Percentiles rank a stretch among this genome's conserved stretches.
These are phyloP conservation scores for Littorina saxatilis DNA, from an alignment of 1,140 invertebrate species.

Conservation along the genomic window DNA sequence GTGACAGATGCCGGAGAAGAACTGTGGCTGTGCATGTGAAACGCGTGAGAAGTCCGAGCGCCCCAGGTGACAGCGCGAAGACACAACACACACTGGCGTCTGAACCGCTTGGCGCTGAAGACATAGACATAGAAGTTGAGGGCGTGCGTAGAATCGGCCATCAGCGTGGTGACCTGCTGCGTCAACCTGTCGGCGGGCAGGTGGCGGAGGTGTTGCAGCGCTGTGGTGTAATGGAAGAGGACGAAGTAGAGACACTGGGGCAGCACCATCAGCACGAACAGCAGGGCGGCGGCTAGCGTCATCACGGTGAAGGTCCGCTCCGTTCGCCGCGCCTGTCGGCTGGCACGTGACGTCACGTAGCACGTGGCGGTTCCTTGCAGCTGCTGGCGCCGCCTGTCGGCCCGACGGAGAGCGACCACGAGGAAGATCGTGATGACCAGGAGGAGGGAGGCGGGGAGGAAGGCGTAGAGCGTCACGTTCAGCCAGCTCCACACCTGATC, in stretches of 20 bases:
- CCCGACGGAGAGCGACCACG: constrained; percentile 25
- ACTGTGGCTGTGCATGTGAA: too few relatives aligned
- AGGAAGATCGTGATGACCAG: constrained; percentile 53
- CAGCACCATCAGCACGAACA: constrained; percentile 29
- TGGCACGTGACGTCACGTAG: not conserved
- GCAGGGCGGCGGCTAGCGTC: constrained; percentile 19
- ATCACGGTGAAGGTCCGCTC: constrained; percentile 1
- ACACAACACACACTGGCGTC: constrained; percentile 3
- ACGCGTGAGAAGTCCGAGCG: too few relatives aligned
- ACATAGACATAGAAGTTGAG: constrained; percentile 68
- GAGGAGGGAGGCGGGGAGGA: constrained; percentile 50
- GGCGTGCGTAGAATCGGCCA: constrained; percentile 62
- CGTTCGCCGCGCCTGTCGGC: not conserved
- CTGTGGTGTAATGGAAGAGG: not conserved
- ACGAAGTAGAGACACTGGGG: constrained; percentile 28
- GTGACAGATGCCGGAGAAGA: too few relatives aligned
- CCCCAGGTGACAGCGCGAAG: not conserved
- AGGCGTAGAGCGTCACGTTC: constrained; percentile 48
- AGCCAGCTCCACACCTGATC: constrained; percentile 54
- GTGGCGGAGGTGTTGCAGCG: not conserved
- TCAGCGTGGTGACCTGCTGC: constrained; percentile 53
- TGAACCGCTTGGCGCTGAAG: constrained; percentile 59
- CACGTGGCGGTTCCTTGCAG: not conserved
- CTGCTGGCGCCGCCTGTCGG: not conserved
- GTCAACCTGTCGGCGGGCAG: constrained; percentile 5